phyloP scores from a whole-genome alignment of 2,797 vertebrate species.

The Denticeps clupeoides region DNA sequence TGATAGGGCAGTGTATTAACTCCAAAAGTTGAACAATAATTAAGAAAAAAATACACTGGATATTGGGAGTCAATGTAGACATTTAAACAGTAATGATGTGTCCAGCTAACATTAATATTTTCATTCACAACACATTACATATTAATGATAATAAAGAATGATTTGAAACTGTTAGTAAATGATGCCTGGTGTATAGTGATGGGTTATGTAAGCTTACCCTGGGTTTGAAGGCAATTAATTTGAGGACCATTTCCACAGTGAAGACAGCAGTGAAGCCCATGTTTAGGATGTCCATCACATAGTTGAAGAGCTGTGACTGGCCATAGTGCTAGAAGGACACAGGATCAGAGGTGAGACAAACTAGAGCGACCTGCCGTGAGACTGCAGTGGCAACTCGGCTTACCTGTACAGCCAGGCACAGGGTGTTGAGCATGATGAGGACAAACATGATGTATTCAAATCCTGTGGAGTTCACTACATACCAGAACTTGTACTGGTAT shows the following conservation, averaged over 20 bases:
- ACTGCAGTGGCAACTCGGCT: slow-evolving; percentile 27
- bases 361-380: not conserved
- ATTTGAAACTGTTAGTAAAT: too few species aligned
- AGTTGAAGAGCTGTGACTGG: slow-evolving; percentile 88
- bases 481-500: slow-evolving; percentile 99
- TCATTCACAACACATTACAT: too few species aligned
- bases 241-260: slow-evolving; percentile 97
- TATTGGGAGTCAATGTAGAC: too few species aligned
- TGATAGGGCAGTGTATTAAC: too few species aligned
- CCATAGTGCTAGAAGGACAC: slow-evolving; percentile 77
- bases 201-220: slow-evolving; percentile 79
- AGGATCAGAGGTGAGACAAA: not conserved
- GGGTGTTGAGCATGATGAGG: slow-evolving; percentile 98
- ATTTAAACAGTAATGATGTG: too few species aligned
- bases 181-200: too few species aligned
- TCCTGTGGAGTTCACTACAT: slow-evolving; percentile 96
- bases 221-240: slow-evolving; percentile 97
- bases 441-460: slow-evolving; percentile 99
- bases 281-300: slow-evolving; percentile 97
- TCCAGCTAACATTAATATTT: too few species aligned
- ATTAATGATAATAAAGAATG: too few species aligned
- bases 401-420: slow-evolving; percentile 98
- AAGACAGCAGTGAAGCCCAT: slow-evolving; percentile 98
- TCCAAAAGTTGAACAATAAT: too few species aligned
- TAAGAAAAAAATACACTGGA: too few species aligned